Base-by-base conservation (phyloP, 2,888 invertebrate species). In the Pimpla rufipes region DNA sequence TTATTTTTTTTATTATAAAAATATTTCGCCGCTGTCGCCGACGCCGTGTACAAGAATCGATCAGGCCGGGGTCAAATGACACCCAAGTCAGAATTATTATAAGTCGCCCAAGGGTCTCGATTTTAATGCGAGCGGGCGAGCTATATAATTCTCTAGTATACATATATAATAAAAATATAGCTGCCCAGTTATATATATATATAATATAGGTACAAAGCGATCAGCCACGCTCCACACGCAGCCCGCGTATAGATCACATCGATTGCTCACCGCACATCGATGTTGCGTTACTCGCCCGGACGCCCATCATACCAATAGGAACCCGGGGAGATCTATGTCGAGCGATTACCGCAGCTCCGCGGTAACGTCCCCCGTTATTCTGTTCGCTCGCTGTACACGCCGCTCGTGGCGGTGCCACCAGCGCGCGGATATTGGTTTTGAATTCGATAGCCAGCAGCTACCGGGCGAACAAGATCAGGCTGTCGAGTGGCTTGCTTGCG, bases 341-440 rank as follows among this genome's bases (percentile, higher is more conserved):
- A 59, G 68, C 67, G 79, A 83, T 83, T 83, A 83, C 67, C 71
- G 55, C 52, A 68, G 73, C 45, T n/a, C 59, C 35, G 59, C 29
- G 68, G 47, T 77, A 83, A 83, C 64, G 55, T 79, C 66, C 68
- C 62, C 79, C 76, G 79, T 83, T 80, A 77, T 77, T 67, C 79
- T 77, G 79, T 76, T 76, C 76, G 59, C 76, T 83, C 45, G 76
- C 35, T 75, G 29, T 70, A 66, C 45, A 47, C 79, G 37, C 47
- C 64, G 76, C 50, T 77, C 77, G 73, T 59, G 68, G 29, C 42
- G 21, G 16, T 47, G 59, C 79, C 67, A 42, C 37, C 68, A 47
- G 83, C 84, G 71, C 73, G 85, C 71, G 88, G 87, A 89, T 89
- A 90, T 90, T 90, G 89, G 87, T 88, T 90, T 89, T 88, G 85